Conservation (phyloP, 2,888 invertebrate species). For the Stratiomys singularior region DNA sequence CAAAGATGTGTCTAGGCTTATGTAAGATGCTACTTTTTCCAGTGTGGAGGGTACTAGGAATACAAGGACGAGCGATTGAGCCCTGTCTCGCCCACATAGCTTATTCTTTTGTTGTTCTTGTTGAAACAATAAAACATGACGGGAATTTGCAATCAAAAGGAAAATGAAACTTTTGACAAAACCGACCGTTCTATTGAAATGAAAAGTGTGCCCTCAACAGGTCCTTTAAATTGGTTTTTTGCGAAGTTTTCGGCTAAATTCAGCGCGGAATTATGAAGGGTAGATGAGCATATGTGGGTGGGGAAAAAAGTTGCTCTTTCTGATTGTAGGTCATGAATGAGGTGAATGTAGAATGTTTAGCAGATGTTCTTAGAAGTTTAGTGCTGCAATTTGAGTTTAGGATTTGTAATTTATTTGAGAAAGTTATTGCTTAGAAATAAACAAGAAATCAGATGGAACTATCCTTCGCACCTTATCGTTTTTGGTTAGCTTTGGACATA, state of each 20-base stretch:
- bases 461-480: too few relatives aligned
- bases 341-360: not conserved
- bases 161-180: slow-evolving; percentile 1
- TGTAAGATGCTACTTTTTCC: not conserved
- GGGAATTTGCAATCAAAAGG: slow-evolving; percentile 36
- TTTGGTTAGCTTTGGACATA: too few relatives aligned
- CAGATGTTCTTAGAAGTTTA: not conserved
- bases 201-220: slow-evolving; percentile 45
- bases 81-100: too few relatives aligned
- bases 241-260: not conserved
- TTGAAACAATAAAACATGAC: slow-evolving; percentile 27
- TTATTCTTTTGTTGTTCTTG: slow-evolving; percentile 28
- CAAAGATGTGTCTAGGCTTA: slow-evolving; percentile 1
- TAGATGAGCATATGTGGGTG: too few relatives aligned
- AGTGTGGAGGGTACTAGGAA: not conserved
- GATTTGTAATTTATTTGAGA: too few relatives aligned
- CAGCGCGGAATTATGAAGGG: not conserved
- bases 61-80: not conserved
- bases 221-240: slow-evolving; percentile 8
- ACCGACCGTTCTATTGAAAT: slow-evolving; percentile 20
- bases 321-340: not conserved
- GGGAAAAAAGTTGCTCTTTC: too few relatives aligned
- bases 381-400: not conserved
- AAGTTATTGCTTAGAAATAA: too few relatives aligned
- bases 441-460: too few relatives aligned